Conservation (phyloP, 2,888 invertebrate genomes). For the Ochropacha duplaris region DNA sequence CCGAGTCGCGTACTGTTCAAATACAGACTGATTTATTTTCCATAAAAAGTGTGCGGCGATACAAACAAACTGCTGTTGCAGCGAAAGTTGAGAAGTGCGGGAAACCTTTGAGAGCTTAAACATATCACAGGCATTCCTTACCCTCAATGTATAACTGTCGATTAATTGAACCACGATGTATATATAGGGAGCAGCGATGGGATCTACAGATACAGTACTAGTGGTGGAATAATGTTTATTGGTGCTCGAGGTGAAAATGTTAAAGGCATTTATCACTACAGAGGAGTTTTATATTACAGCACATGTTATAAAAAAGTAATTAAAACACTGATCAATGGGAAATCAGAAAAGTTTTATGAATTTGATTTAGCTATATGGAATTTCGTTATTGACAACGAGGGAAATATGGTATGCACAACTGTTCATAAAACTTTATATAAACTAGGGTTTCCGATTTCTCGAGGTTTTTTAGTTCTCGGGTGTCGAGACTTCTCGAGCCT, state of each 20-base stretch:
- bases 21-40: too few relatives aligned
- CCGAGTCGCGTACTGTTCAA: too few relatives aligned
- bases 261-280: neutral
- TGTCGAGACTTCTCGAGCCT: too few relatives aligned
- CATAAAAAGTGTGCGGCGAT: too few relatives aligned
- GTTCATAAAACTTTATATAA: neutral
- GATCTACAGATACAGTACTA: neutral
- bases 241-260: neutral
- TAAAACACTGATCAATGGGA: neutral
- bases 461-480: too few relatives aligned
- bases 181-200: neutral
- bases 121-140: neutral
- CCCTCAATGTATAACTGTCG: neutral
- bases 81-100: too few relatives aligned
- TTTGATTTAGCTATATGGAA: neutral
- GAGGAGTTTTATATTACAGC: neutral
- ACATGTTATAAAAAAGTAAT: neutral
- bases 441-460: too few relatives aligned
- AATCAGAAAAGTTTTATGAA: neutral
- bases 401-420: neutral
- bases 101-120: too few relatives aligned
- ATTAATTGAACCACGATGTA: neutral
- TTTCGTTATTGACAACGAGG: neutral
- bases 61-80: too few relatives aligned
- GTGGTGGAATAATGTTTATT: neutral